These are phyloP conservation scores for Eugnorisma glareosa DNA, from an alignment of 2,888 invertebrate species.

Conservation along the genomic window DNA sequence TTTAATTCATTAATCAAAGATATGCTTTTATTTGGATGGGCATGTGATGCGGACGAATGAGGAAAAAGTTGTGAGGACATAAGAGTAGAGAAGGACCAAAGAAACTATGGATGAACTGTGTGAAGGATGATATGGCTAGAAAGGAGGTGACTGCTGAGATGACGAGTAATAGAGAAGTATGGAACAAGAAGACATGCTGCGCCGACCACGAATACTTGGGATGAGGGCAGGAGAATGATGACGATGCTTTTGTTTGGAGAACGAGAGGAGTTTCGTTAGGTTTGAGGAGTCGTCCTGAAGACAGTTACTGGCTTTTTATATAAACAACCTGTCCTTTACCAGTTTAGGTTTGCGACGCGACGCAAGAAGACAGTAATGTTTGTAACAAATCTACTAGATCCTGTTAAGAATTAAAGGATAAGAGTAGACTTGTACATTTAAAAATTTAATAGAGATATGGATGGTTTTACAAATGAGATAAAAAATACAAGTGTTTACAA, in stretches of 20 bases:
- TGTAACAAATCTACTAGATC: too few relatives aligned
- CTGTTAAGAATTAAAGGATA: too few relatives aligned
- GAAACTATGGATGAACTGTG: not conserved
- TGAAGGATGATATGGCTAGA: not conserved
- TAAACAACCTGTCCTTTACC: not conserved
- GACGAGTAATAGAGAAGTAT: not conserved
- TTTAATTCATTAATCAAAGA: not conserved
- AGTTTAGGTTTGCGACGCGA: not conserved
- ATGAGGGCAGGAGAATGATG: not conserved
- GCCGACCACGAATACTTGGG: not conserved
- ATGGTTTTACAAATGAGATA: too few relatives aligned
- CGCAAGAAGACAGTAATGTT: not conserved
- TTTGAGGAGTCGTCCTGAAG: not conserved
- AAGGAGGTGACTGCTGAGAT: too few relatives aligned
- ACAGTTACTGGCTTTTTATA: not conserved
- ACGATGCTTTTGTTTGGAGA: not conserved
- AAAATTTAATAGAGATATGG: too few relatives aligned
- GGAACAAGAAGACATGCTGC: not conserved
- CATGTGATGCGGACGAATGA: not conserved
- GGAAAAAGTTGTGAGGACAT: not conserved
- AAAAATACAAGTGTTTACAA: too few relatives aligned
- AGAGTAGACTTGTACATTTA: too few relatives aligned
- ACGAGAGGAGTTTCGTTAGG: not conserved
- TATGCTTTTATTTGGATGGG: not conserved
- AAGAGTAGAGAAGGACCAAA: not conserved